Percentiles rank a stretch among this genome's conserved stretches.
Conservation (phyloP, 2,113 vertebrate species). For the Myiozetetes cayanensis region DNA sequence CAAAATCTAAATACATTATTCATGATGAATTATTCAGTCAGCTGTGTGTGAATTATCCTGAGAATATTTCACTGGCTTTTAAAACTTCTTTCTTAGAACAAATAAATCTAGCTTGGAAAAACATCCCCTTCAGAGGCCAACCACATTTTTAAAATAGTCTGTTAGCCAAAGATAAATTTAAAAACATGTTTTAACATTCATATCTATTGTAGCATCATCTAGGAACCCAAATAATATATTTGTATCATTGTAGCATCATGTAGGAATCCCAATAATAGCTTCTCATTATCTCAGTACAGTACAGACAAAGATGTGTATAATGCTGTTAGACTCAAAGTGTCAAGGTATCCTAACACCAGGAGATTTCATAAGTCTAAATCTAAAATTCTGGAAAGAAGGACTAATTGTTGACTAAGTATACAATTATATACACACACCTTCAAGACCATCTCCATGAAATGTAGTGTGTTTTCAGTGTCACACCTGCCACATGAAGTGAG, state of each 20-base stretch:
- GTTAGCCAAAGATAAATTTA: conserved; percentile 6
- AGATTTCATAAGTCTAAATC: neutral
- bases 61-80: conserved; percentile 40
- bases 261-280: neutral
- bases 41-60: conserved; percentile 53
- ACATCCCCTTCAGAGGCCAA: neutral
- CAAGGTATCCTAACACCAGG: neutral
- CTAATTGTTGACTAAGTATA: neutral
- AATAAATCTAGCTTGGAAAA: conserved; percentile 40
- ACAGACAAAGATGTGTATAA: neutral
- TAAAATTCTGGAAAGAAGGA: neutral
- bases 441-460: neutral
- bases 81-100: conserved; percentile 41
- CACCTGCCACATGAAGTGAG: neutral
- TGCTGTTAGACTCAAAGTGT: neutral
- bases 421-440: neutral
- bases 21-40: conserved; percentile 61
- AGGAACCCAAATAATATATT: neutral
- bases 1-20: conserved; percentile 57
- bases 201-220: neutral
- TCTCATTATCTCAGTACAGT: neutral
- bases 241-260: neutral
- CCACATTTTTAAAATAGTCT: conserved; percentile 3
- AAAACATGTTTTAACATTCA: neutral
- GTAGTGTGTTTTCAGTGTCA: neutral